Conservation (phyloP, 2,888 invertebrate genomes). For the Miltochrista miniata region DNA sequence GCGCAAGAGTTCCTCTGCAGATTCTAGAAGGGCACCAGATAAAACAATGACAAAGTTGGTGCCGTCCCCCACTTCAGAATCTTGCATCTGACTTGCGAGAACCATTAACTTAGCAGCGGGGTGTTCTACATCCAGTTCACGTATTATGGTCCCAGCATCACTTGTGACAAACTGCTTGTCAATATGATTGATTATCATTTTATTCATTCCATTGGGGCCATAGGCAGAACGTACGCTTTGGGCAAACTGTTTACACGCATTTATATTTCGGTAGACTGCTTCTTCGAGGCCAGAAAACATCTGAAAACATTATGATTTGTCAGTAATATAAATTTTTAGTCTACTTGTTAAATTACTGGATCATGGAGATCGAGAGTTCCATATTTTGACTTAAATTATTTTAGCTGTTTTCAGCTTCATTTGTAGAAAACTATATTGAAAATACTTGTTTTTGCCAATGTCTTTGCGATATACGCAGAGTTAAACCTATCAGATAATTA, state of each 20-base stretch:
- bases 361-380: no score
- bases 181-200: constrained; percentile 99
- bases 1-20: constrained; percentile 95
- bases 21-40: constrained; percentile 95
- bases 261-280: constrained; percentile 97
- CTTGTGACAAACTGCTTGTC: constrained; percentile 99
- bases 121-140: constrained; percentile 98
- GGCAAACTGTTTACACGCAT: constrained; percentile 97
- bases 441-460: constrained; percentile 5
- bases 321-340: no score
- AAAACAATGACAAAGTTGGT: constrained; percentile 99
- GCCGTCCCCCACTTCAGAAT: constrained; percentile 99
- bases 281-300: constrained; percentile 97
- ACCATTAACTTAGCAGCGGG: constrained; percentile 99
- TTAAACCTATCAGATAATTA: background rate
- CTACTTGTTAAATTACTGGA: no score
- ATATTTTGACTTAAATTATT: no score
- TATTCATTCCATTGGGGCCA: constrained; percentile 99
- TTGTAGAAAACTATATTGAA: no score
- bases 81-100: constrained; percentile 98
- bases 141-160: constrained; percentile 99
- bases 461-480: background rate
- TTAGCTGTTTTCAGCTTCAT: no score
- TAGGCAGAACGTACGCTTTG: constrained; percentile 97
- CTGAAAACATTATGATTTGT: constrained; percentile 55